Evolutionary conservation across 2,888 invertebrate species (phyloP).

Genomic region (Chrysodeixis includens): DNA sequence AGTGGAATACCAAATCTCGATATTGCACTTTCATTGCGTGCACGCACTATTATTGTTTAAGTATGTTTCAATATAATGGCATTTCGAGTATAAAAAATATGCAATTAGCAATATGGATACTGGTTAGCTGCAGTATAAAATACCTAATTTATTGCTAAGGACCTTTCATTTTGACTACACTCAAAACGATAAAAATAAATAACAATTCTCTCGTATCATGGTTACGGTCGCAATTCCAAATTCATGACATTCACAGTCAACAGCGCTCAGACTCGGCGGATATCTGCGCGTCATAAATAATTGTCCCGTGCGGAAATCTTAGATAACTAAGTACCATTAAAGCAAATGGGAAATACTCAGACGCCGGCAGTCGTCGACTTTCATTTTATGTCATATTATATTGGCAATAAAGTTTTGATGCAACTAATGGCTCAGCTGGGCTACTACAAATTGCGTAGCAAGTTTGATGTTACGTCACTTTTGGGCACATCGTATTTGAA

Average conservation of each 20-base stretch:
- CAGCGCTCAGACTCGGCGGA: neutral
- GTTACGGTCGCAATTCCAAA: neutral
- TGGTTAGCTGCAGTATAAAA: too few species aligned
- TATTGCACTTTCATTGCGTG: neutral
- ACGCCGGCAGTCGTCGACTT: neutral
- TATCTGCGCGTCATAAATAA: neutral
- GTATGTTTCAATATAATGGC: too few species aligned
- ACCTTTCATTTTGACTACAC: too few species aligned
- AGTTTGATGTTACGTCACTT: too few species aligned
- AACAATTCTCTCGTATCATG: too few species aligned
- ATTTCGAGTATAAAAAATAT: too few species aligned
- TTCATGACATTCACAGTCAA: neutral
- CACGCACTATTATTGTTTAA: too few species aligned
- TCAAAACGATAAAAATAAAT: too few species aligned
- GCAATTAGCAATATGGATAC: too few species aligned
- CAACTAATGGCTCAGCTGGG: neutral
- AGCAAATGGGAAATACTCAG: slow-evolving; percentile 2
- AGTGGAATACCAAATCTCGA: neutral
- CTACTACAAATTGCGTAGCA: too few species aligned
- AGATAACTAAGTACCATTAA: neutral
- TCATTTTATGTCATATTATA: neutral
- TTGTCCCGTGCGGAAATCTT: neutral
- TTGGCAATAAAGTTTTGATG: neutral
- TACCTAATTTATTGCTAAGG: too few species aligned
- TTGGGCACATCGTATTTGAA: too few species aligned